phyloP scores from a whole-genome alignment of 1,140 invertebrate species.

The Luehdorfia chinensis region DNA sequence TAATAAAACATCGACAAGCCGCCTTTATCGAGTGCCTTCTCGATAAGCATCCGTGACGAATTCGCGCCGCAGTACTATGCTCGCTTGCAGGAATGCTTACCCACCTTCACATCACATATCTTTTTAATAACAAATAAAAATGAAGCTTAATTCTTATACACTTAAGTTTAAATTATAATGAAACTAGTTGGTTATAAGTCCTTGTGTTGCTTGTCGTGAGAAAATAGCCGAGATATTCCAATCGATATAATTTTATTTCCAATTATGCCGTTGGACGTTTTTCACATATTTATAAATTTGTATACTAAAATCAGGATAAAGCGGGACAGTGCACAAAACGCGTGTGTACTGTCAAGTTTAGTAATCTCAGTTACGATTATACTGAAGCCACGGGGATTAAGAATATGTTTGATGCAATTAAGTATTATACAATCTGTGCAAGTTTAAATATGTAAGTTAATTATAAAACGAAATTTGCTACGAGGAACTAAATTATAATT shows the following conservation, averaged over 20 bases:
- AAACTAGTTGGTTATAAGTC: not conserved
- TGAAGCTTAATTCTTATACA: not conserved
- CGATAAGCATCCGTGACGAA: constrained; percentile 76
- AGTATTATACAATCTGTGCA: no score
- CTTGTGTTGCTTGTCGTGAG: not conserved
- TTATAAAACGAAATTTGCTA: no score
- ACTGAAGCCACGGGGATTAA: no score
- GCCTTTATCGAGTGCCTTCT: constrained; percentile 67
- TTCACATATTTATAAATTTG: constrained; percentile 22
- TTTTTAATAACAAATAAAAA: constrained; percentile 16
- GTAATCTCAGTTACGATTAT: no score
- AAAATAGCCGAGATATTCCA: constrained; percentile 60
- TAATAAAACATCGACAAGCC: constrained; percentile 70
- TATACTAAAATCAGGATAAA: no score
- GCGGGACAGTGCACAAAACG: no score
- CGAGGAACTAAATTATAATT: no score
- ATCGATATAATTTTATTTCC: constrained; percentile 71
- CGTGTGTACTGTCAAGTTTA: no score
- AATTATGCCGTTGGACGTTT: constrained; percentile 57
- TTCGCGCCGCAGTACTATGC: constrained; percentile 59
- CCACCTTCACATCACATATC: constrained; percentile 18
- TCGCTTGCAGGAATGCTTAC: constrained; percentile 22
- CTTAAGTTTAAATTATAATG: constrained; percentile 13
- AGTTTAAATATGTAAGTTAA: no score
- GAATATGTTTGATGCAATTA: no score